Conservation (phyloP, 1,140 invertebrate genomes). For the Euwallacea fornicatus region DNA sequence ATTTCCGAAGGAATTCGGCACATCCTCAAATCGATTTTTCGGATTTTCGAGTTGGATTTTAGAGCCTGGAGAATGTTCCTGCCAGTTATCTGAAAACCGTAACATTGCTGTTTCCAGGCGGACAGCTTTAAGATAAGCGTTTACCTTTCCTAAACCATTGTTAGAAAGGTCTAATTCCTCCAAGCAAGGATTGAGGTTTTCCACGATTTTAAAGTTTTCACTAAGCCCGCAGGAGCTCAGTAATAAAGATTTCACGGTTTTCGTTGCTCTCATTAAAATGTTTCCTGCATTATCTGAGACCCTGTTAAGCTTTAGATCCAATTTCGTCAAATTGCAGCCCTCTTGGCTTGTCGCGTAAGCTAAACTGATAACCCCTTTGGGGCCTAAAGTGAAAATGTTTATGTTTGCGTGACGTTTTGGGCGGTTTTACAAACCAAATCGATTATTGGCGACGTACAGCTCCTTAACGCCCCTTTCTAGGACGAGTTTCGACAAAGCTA, state of each 20-base stretch:
- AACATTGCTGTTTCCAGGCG: not conserved
- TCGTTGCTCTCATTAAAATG: constrained; percentile 13
- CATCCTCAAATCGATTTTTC: constrained; percentile 40
- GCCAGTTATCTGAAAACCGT: constrained; percentile 1
- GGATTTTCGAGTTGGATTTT: constrained; percentile 32
- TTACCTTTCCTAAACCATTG: constrained; percentile 27
- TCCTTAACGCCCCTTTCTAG: constrained; percentile 16
- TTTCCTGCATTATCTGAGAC: constrained; percentile 16
- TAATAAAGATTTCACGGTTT: constrained; percentile 9
- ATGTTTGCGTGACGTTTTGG: not conserved
- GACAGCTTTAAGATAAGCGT: not conserved
- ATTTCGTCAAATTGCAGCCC: constrained; percentile 4
- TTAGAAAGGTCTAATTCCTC: constrained; percentile 34
- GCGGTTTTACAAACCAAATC: constrained; percentile 21
- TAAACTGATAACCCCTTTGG: constrained; percentile 24
- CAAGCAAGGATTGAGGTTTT: constrained; percentile 7
- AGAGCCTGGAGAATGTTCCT: constrained; percentile 10
- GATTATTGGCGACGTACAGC: constrained; percentile 25
- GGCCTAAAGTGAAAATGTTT: constrained; percentile 14
- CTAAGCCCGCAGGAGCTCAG: constrained; percentile 22
- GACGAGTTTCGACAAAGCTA: constrained; percentile 22
- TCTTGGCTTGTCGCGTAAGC: constrained; percentile 19
- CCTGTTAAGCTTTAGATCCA: constrained; percentile 30
- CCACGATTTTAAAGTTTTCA: constrained; percentile 14
- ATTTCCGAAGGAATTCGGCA: constrained; percentile 27